A percentile compares a stretch with the other conserved stretches of the same genome.
These are phyloP conservation scores for Tinamus major DNA, from an alignment of 2,797 vertebrate species.

Conservation along the genomic window DNA sequence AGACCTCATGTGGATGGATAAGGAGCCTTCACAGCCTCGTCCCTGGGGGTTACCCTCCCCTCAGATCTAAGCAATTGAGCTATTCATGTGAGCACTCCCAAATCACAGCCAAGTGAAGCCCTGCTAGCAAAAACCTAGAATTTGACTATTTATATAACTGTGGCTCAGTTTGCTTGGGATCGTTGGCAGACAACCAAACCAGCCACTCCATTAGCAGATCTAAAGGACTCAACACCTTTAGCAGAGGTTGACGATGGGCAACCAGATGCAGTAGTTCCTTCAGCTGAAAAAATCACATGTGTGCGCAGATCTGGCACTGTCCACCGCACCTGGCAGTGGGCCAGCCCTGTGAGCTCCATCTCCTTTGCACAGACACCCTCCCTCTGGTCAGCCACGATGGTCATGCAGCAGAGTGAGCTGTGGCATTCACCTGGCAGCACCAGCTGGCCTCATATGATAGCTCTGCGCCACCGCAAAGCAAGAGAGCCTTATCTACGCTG, in stretches of 20 bases:
- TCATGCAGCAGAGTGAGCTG: too few species aligned
- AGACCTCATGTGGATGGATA: fast-evolving
- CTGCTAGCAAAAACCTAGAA: not conserved
- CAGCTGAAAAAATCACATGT: not conserved
- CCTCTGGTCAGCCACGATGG: not conserved
- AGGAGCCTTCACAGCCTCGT: not conserved
- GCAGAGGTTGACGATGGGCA: not conserved
- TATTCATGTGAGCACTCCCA: not conserved
- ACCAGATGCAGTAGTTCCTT: not conserved
- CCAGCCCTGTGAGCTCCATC: not conserved
- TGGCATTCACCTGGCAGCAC: not conserved
- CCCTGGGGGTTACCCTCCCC: not conserved
- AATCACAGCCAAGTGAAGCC: not conserved
- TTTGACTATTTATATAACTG: fast-evolving
- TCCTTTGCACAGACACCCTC: not conserved
- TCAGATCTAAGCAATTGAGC: not conserved
- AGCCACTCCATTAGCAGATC: not conserved
- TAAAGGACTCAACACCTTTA: not conserved
- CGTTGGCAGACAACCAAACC: not conserved
- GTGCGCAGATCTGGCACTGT: not conserved
- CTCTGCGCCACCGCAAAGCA: not conserved
- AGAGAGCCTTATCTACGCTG: not conserved
- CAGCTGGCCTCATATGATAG: not conserved
- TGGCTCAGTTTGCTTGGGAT: not conserved
- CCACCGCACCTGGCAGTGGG: not conserved